Evolutionary conservation across 2,888 invertebrate genomes (phyloP), one percentile per base, ranked within the genome.

Genomic region (Pollenia amentaria): DNA sequence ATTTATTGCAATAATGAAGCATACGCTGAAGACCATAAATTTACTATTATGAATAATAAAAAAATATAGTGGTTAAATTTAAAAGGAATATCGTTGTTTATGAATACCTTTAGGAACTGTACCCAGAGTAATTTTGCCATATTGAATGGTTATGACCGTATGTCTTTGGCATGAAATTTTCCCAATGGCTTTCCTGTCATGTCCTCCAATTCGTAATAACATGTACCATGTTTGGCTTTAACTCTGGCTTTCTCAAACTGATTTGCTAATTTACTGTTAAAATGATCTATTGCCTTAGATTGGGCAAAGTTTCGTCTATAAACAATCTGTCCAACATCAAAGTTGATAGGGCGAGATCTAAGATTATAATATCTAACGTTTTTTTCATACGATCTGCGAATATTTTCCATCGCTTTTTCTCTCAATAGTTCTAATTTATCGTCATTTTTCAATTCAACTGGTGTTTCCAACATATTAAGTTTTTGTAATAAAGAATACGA

Each of bases 221-320:
- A n/a, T 46, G 67, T 55, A 14, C 77, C 77, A 29, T 55, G 38
- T 44, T 67, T 77, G 1, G 55, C 57, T 9, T 46, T 3, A 11
- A 67, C 53, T 55, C 29, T 76, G 3, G 76, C 76, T n/a, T 76
- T 73, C 53, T 72, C 53, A 14, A 72, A 72, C 21, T 55, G 29
- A 21, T 72, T 72, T 4, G 55, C 55, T 8, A 72, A 14, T 44
- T 72, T 57, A 9, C 55, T 38, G n/a, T 72, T 72, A 16, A 72
- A 72, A 46, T 72, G 72, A 1, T 72, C 72, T 2, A 46, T n/a
- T 10, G 73, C 73, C 11, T 16, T 73, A 3, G 73, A 73, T n/a
- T 73, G 73, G 0, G 64, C 38, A 18, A 81, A 81, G 38, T 75
- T 75, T 44, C 64, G 64, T 4, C 65, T 9, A 44, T n/a, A 72